phyloP scores from a whole-genome alignment of 2,113 vertebrate genomes.

The Mellivora capensis region DNA sequence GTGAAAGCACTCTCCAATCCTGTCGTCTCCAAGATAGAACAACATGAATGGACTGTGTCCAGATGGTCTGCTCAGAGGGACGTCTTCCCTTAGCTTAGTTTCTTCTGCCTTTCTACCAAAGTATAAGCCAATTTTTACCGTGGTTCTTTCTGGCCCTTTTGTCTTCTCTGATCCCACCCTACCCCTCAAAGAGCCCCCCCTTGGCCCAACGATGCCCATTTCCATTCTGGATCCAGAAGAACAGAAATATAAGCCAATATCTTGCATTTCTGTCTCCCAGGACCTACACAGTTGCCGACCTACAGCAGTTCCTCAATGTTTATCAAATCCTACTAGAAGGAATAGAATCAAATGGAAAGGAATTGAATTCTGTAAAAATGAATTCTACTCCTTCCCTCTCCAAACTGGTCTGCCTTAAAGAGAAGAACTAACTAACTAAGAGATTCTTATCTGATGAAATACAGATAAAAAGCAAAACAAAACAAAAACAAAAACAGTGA shows the following conservation, averaged over 20 bases:
- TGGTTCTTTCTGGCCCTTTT: background rate
- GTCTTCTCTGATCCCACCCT: background rate
- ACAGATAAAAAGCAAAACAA: background rate
- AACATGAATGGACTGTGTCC: fast-evolving
- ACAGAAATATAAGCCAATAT: background rate
- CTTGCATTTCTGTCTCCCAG: background rate
- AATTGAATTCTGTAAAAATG: background rate
- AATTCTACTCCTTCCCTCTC: background rate
- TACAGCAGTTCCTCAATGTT: background rate
- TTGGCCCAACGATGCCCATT: background rate
- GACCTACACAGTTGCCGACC: background rate
- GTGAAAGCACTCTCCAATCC: background rate
- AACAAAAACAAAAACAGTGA: background rate
- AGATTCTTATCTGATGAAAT: background rate
- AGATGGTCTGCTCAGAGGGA: background rate
- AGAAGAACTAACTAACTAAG: background rate
- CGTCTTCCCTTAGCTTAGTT: background rate
- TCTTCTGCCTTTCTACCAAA: background rate
- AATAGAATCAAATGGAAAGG: background rate
- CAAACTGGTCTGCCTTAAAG: background rate
- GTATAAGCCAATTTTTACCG: background rate
- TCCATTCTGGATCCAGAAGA: background rate
- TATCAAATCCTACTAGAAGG: background rate
- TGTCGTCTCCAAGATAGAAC: background rate
- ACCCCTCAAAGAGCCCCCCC: too few species aligned